Evolutionary conservation across 2,888 invertebrate genomes (phyloP), one percentile per base, ranked within the genome.

Genomic region (Gryllus longicercus): DNA sequence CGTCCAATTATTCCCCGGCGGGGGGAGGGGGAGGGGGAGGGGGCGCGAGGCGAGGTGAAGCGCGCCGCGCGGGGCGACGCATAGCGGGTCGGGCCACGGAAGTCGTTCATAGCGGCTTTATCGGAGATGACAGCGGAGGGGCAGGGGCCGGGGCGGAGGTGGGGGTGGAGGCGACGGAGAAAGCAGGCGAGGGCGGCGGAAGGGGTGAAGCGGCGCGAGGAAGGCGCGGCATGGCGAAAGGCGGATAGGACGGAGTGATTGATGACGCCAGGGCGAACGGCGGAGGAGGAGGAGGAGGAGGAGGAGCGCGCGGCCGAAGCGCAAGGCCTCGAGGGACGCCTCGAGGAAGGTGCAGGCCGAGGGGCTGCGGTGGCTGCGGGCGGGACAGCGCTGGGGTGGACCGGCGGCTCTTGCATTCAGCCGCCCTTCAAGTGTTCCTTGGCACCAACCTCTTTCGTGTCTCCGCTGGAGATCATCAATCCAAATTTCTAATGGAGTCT

Each of bases 91-190:
- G n/a, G 16, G 63, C 16, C 63, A 63, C 63, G 63, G 63, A 63
- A 63, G 63, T 63, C 63, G n/a, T 63, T 63, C 63, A 63, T 63
- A 63, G 63, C 63, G 63, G n/a, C 63, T 63, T 63, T 63, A 63
- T 63, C 63, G 63, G 63, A 63, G 63, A 63, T 63, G 63, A 63
- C 63, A 63, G 63, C 16, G 63, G 16, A 12, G 18, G 2, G 63
- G 63, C 12, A 5, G 16, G 5, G 12, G 18, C 16, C 3, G 63
- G 63, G 63, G 63, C 18, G 63, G 18, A 63, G 63, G 63, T 2
- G 18, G 12, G 51, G 63, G 8, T 12, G 63, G 63, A 8, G n/a
- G 14, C 63, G 63, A 38, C 63, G 63, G n/a, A n/a, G n/a, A 4
- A n/a, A n/a, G 63, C 63, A 12, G 63, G 63, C 63, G 63, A 12